A percentile compares a stretch with the other conserved stretches of the same genome.
Evolutionary conservation across 2,113 vertebrate genomes (phyloP).

Genomic region (Chunga burmeisteri): DNA sequence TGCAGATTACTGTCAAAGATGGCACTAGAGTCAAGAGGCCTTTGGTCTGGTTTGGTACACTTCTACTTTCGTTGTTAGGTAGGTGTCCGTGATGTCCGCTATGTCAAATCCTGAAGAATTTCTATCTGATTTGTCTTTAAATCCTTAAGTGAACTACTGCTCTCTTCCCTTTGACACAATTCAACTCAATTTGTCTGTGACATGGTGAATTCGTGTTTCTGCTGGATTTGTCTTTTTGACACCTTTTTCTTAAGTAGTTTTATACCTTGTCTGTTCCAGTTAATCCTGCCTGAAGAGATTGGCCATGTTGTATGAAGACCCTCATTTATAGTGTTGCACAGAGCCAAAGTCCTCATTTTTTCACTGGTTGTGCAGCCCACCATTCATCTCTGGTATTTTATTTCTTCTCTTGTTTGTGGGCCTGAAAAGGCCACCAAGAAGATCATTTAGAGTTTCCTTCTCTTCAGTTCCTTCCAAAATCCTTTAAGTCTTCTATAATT

Average conservation of each 20-base stretch:
- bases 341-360: not conserved
- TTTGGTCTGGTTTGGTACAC: not conserved
- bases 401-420: not conserved
- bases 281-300: not conserved
- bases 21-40: not conserved
- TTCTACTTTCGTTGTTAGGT: not conserved
- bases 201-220: not conserved
- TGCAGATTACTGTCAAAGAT: not conserved
- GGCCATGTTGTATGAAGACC: not conserved
- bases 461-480: not conserved
- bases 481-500: slow-evolving; percentile 13
- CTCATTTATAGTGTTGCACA: not conserved
- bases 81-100: not conserved
- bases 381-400: not conserved
- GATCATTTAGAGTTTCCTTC: not conserved
- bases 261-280: not conserved
- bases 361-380: not conserved
- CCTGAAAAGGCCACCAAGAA: not conserved
- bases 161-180: not conserved
- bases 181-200: not conserved
- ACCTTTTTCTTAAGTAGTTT: not conserved
- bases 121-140: not conserved
- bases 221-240: not conserved
- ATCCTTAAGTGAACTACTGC: not conserved
- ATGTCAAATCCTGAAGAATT: not conserved